phyloP scores from a whole-genome alignment of 53 echinoderm and acorn worm species.

The Hippasteria phrygiana region DNA sequence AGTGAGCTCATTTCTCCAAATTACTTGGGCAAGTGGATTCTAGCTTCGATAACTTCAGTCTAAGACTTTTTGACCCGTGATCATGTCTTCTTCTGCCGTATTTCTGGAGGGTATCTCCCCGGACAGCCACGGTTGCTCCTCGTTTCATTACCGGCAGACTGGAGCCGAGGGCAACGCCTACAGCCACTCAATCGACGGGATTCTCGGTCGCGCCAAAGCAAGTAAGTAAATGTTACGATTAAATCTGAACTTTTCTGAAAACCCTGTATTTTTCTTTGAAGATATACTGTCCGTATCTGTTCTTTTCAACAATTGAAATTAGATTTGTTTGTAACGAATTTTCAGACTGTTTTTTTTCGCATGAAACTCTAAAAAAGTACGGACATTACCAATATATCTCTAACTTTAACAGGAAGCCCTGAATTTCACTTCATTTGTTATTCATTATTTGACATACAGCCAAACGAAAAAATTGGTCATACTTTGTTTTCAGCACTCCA shows the following conservation, averaged over 20 bases:
- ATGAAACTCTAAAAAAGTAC: neutral
- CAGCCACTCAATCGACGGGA: constrained; percentile 13
- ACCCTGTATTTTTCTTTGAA: too few relatives aligned
- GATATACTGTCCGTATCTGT: too few relatives aligned
- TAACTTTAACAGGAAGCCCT: too few relatives aligned
- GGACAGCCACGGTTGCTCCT: neutral
- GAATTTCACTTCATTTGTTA: too few relatives aligned
- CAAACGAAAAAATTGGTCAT: too few relatives aligned
- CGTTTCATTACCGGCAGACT: neutral
- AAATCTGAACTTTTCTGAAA: too few relatives aligned
- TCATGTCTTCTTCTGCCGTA: constrained; percentile 42
- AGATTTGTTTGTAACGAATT: too few relatives aligned
- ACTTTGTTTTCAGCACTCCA: too few relatives aligned
- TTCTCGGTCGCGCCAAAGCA: constrained; percentile 36
- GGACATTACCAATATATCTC: too few relatives aligned
- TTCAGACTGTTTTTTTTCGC: neutral
- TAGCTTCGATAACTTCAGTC: neutral
- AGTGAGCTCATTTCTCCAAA: neutral
- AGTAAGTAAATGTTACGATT: neutral
- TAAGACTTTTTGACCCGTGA: neutral
- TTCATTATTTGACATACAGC: too few relatives aligned
- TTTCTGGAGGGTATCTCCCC: constrained; percentile 1
- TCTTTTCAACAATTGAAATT: too few relatives aligned
- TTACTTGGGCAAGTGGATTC: neutral
- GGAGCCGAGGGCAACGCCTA: neutral